Evolutionary conservation across 2,797 vertebrate species (phyloP).

Genomic region (Acipenser oxyrinchus): DNA sequence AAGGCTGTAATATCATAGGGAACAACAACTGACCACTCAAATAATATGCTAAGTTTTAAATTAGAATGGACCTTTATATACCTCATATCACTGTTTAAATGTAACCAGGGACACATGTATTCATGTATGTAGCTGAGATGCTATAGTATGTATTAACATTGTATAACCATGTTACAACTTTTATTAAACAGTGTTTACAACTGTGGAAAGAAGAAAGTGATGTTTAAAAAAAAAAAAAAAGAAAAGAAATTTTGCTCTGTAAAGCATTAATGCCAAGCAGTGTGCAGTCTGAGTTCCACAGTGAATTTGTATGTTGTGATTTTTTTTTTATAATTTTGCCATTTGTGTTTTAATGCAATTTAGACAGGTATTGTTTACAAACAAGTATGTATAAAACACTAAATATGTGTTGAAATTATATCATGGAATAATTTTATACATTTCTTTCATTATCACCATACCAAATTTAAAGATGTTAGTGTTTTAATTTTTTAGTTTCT

Average conservation of each 20-base stretch:
- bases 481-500: conserved; percentile 50
- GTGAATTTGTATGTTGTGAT: conserved; percentile 53
- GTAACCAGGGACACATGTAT: conserved; percentile 65
- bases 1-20: conserved; percentile 55
- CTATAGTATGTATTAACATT: conserved; percentile 78
- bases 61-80: conserved; percentile 71
- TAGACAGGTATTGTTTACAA: conserved; percentile 74
- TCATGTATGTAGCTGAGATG: conserved; percentile 86
- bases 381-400: conserved; percentile 72
- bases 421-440: conserved; percentile 65
- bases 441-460: conserved; percentile 62
- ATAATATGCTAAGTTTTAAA: conserved; percentile 59
- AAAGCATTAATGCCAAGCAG: conserved; percentile 64
- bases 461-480: conserved; percentile 57
- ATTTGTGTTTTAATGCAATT: conserved; percentile 74
- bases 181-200: conserved; percentile 79
- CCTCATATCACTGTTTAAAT: conserved; percentile 71
- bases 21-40: conserved; percentile 62
- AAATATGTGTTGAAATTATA: conserved; percentile 64
- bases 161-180: conserved; percentile 88
- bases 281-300: conserved; percentile 68
- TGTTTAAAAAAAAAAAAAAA: conserved; percentile 38
- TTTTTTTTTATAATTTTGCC: conserved; percentile 59
- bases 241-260: conserved; percentile 50
- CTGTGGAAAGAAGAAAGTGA: conserved; percentile 48